These are phyloP conservation scores for Coturnix japonica DNA, from an alignment of 2,113 vertebrate genomes.

Conservation along the genomic window DNA sequence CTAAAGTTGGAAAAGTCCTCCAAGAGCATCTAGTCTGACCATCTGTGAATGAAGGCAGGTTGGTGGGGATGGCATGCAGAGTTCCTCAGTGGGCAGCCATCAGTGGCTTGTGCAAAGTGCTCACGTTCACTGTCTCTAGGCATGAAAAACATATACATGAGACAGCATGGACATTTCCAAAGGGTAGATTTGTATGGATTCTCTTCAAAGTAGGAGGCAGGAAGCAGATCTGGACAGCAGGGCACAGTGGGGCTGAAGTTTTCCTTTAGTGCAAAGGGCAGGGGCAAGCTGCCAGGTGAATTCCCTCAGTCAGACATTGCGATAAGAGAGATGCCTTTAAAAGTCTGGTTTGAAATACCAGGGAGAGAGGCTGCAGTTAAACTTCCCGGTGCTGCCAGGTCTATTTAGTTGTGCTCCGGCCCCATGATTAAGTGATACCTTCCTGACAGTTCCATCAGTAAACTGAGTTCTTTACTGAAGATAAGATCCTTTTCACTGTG, in stretches of 20 bases:
- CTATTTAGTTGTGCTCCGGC: not conserved
- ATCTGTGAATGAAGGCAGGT: not conserved
- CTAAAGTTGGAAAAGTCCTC: too few relatives aligned
- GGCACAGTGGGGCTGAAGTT: not conserved
- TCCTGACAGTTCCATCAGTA: not conserved
- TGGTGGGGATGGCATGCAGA: not conserved
- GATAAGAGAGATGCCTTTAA: slow-evolving; percentile 15
- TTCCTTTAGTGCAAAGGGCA: not conserved
- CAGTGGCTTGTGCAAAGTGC: not conserved
- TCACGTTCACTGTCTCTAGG: fast-evolving
- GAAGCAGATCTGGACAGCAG: slow-evolving; percentile 25
- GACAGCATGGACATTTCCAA: not conserved
- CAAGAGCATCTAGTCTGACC: too few relatives aligned
- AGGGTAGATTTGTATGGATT: not conserved
- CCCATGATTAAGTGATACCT: slow-evolving; percentile 18
- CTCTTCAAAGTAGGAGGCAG: not conserved
- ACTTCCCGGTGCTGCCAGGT: not conserved
- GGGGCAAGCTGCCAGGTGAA: slow-evolving; percentile 13
- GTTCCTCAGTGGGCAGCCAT: not conserved
- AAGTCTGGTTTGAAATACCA: not conserved
- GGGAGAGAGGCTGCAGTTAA: not conserved
- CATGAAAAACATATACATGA: fast-evolving
- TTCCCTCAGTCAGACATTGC: slow-evolving; percentile 18
- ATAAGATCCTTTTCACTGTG: not conserved
- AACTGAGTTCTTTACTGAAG: not conserved